A percentile compares a stretch with the other conserved stretches of the same genome.
Evolutionary conservation across 1,140 invertebrate species (phyloP).

Genomic region (Rhagoletis pomonella): DNA sequence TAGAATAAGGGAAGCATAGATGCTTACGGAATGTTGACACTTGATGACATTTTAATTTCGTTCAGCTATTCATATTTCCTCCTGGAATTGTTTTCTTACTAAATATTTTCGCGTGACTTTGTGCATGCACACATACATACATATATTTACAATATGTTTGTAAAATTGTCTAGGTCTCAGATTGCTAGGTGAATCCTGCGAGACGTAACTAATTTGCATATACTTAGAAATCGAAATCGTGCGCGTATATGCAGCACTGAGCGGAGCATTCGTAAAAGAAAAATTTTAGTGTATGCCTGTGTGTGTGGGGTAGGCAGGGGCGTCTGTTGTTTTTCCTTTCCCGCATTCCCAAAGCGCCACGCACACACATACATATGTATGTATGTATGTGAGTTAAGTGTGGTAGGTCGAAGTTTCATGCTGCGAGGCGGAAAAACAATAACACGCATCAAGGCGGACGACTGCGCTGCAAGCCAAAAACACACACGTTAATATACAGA

Average conservation of each 20-base stretch:
- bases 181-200: background rate
- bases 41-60: conserved; percentile 48
- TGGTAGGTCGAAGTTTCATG: conserved; percentile 44
- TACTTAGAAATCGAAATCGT: background rate
- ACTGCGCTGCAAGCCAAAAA: background rate
- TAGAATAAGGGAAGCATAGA: too few relatives aligned
- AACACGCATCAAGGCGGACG: background rate
- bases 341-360: background rate
- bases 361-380: background rate
- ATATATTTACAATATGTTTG: background rate
- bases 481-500: background rate
- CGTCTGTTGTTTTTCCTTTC: background rate
- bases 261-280: background rate
- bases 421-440: conserved; percentile 27
- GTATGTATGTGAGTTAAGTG: conserved; percentile 10
- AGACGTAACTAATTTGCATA: conserved; percentile 17
- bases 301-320: background rate
- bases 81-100: background rate
- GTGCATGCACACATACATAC: background rate
- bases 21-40: background rate
- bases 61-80: background rate
- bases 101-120: conserved; percentile 30
- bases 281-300: background rate
- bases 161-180: background rate
- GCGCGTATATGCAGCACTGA: conserved; percentile 21